Evolutionary conservation across 2,888 invertebrate genomes (phyloP).

Genomic region (Galerucella pusilla): DNA sequence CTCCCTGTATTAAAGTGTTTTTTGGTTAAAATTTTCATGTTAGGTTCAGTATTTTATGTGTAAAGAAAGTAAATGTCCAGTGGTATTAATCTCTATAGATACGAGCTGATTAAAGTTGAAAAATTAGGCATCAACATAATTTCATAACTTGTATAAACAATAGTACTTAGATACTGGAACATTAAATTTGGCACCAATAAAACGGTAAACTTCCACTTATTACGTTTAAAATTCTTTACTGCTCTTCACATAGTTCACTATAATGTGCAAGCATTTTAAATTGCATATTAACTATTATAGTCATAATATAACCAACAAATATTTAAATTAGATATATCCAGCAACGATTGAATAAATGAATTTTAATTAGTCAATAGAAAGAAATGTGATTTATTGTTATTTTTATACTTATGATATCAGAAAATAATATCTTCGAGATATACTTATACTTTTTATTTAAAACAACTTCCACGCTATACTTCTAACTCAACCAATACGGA

Average conservation of each 20-base stretch:
- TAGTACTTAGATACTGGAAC: neutral
- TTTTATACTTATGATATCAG: neutral
- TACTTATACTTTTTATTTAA: no score
- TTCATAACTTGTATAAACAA: neutral
- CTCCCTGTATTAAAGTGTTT: no score
- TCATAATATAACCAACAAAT: neutral
- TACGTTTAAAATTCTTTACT: neutral
- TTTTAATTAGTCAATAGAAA: neutral
- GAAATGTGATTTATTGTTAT: neutral
- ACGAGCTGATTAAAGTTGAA: no score
- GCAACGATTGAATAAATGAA: neutral
- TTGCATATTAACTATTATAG: neutral
- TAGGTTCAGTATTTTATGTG: no score
- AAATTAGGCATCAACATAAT: neutral
- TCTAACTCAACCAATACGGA: neutral
- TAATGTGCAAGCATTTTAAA: neutral
- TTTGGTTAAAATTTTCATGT: no score
- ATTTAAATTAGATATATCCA: neutral
- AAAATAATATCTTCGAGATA: neutral
- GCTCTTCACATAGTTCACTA: neutral
- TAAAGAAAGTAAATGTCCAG: no score
- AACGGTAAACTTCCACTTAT: neutral
- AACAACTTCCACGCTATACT: neutral
- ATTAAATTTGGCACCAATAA: neutral
- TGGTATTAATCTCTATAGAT: no score